Evolutionary conservation across 2,113 vertebrate species (phyloP), one percentile per base, ranked within the genome.

Genomic region (Motacilla tschutschensis): DNA sequence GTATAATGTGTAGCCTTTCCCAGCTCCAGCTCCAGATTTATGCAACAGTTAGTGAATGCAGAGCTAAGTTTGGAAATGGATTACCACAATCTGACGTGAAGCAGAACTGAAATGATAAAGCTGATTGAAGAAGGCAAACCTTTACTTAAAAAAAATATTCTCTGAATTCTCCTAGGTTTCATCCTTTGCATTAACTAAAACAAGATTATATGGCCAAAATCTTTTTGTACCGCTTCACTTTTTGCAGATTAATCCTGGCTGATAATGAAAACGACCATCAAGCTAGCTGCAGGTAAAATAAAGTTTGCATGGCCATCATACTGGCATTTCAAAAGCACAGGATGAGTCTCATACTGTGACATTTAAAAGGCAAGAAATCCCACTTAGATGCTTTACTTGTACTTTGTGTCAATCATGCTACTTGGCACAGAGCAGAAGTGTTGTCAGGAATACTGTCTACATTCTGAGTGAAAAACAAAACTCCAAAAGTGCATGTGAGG

Each of bases 401-500:
- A 76, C 53, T 91, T 70, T 66, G 44, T 53, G 71, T 67, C 81
- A 73, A 70, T 82, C 88, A 67, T 26, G 36, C 55, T 24, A 82
- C 53, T 43, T 63, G 50, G 55, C 46, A 85, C 54, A 70, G n/a
- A 75, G 36, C 24, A 38, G 44, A 83, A 67, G 63, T 47, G 66
- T 87, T 88, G 79, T 58, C 87, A 62, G 85, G 81, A 92, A 72
- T 59, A 47, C 43, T 69, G 62, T 79, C 83, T 89, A 88, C 18
- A 88, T 21, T 33, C 75, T 90, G 48, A 83, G 78, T 60, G 46
- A 81, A 79, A 90, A 87, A 85, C 66, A 83, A 60, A 93, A 69
- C 65, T 95, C 71, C 26, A 41, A 65, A 93, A 87, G 57, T 66
- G 84, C 80, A 89, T 87, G 92, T 89, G 93, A 93, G 94, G 94